Evolutionary conservation across 2,113 vertebrate species (phyloP).

Genomic region (Apeltes quadracus): DNA sequence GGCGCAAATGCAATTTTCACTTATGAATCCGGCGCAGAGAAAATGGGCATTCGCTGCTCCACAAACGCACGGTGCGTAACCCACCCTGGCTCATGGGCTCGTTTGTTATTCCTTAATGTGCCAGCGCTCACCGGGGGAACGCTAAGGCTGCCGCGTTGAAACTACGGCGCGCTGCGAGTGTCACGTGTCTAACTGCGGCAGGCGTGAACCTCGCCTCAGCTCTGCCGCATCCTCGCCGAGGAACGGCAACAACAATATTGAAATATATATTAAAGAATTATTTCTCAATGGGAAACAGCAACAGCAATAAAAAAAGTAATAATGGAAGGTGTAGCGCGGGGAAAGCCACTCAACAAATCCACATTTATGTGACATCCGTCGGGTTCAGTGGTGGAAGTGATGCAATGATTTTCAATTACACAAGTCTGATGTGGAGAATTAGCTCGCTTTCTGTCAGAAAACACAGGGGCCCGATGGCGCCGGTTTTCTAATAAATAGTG

Average conservation of each 20-base stretch:
- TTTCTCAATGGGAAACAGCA: conserved; percentile 76
- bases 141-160: conserved; percentile 63
- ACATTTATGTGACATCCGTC: conserved; percentile 72
- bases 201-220: conserved; percentile 53
- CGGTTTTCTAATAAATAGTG: not conserved
- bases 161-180: conserved; percentile 38
- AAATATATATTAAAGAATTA: conserved; percentile 80
- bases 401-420: conserved; percentile 73
- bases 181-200: conserved; percentile 62
- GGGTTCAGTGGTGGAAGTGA: conserved; percentile 63
- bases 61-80: conserved; percentile 73
- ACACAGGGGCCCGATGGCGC: conserved; percentile 18
- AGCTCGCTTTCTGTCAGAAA: conserved; percentile 47
- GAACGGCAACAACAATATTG: conserved; percentile 70
- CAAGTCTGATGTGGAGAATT: conserved; percentile 56
- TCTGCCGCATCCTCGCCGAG: conserved; percentile 37
- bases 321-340: conserved; percentile 68
- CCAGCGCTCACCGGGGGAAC: conserved; percentile 68
- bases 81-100: conserved; percentile 70
- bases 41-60: conserved; percentile 69
- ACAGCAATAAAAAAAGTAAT: conserved; percentile 77
- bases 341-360: conserved; percentile 74
- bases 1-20: conserved; percentile 76
- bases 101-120: conserved; percentile 80
- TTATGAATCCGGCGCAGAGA: conserved; percentile 72